Evolutionary conservation across 2,113 vertebrate genomes (phyloP).

Genomic region (Tachysurus fulvidraco): DNA sequence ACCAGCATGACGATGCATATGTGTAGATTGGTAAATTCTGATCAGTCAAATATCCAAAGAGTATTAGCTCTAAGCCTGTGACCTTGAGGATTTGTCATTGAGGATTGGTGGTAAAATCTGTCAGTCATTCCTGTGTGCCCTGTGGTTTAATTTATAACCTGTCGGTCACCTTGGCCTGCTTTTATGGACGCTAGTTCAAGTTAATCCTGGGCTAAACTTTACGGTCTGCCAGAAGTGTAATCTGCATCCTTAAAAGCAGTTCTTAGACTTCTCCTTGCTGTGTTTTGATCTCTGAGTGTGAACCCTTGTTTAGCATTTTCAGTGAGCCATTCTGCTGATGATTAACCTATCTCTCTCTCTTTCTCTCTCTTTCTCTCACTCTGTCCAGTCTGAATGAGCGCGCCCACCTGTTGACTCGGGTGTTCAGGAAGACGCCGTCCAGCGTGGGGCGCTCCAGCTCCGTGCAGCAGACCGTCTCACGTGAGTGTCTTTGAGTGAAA

Average conservation of each 20-base stretch:
- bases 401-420: conserved; percentile 94
- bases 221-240: neutral
- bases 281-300: conserved; percentile 34
- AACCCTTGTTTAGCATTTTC: conserved; percentile 3
- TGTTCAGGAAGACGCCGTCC: conserved; percentile 93
- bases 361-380: conserved; percentile 54
- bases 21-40: conserved; percentile 14
- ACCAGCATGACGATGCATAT: neutral
- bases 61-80: neutral
- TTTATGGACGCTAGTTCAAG: conserved; percentile 26
- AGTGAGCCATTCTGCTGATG: conserved; percentile 16
- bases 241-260: conserved; percentile 24
- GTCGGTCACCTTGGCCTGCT: conserved; percentile 1
- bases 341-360: conserved; percentile 43
- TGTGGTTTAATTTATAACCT: conserved; percentile 41
- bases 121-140: conserved; percentile 8
- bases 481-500: conserved; percentile 76
- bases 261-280: neutral
- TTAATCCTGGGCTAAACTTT: conserved; percentile 3
- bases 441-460: conserved; percentile 89
- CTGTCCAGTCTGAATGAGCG: conserved; percentile 90
- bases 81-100: neutral
- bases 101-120: conserved; percentile 28
- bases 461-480: conserved; percentile 89
- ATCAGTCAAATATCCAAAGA: conserved; percentile 39